A percentile compares a stretch with the other conserved stretches of the same genome.
Evolutionary conservation across 2,113 vertebrate species (phyloP).

Genomic region (Gulo gulo): DNA sequence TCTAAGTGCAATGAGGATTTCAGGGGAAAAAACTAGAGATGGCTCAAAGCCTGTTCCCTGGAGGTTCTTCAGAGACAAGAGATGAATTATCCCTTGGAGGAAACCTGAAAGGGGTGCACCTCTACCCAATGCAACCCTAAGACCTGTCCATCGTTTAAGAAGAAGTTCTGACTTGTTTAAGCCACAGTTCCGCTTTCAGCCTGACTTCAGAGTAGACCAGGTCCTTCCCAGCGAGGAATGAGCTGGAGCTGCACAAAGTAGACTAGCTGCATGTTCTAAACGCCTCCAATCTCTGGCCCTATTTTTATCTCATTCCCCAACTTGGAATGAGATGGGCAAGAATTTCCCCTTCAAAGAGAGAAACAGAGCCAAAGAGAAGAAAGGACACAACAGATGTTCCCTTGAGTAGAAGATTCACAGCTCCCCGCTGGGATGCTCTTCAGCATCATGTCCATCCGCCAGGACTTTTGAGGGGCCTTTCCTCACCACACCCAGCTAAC

Average conservation of each 20-base stretch:
- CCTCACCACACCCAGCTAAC: neutral
- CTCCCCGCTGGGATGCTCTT: neutral
- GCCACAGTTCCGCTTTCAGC: neutral
- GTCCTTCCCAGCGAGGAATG: neutral
- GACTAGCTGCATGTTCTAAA: neutral
- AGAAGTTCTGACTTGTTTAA: neutral
- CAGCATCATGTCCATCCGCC: neutral
- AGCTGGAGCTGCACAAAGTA: neutral
- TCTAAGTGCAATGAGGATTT: constrained; percentile 19
- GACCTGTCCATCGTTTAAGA: neutral
- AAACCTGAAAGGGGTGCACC: neutral
- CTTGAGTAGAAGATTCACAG: neutral
- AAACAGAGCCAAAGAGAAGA: constrained; percentile 60
- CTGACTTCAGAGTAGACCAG: neutral
- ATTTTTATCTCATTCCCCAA: constrained; percentile 51
- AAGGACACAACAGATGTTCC: constrained; percentile 6
- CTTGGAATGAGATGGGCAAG: neutral
- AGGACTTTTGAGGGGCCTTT: neutral
- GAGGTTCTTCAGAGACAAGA: neutral
- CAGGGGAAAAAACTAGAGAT: neutral
- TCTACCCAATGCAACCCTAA: neutral
- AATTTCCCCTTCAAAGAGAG: constrained; percentile 46
- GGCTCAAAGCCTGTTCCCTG: neutral
- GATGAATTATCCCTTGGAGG: neutral
- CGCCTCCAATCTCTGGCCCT: neutral